phyloP scores from a whole-genome alignment of 2,797 vertebrate genomes.

The Potorous gilbertii region DNA sequence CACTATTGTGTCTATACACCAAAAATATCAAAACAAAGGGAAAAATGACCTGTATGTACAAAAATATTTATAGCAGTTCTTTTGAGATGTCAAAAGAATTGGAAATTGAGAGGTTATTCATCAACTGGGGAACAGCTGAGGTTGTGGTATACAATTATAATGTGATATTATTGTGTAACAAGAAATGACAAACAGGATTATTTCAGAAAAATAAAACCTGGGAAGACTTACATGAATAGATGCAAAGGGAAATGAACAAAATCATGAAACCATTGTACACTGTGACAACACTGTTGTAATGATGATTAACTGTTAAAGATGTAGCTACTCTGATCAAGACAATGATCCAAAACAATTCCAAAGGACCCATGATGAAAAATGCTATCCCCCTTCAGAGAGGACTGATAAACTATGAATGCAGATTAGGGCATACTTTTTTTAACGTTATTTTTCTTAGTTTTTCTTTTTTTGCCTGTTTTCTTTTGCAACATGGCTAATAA shows the following conservation, averaged over 20 bases:
- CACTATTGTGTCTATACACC: neutral
- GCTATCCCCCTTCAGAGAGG: neutral
- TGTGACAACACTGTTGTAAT: neutral
- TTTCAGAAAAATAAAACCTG: neutral
- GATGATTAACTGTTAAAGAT: neutral
- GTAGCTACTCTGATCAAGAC: neutral
- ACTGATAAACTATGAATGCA: neutral
- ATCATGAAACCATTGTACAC: neutral
- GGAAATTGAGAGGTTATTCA: neutral
- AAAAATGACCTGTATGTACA: neutral
- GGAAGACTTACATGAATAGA: neutral
- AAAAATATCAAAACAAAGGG: neutral
- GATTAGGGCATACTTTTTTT: neutral
- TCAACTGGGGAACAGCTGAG: neutral
- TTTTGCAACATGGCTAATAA: neutral
- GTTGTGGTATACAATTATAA: neutral
- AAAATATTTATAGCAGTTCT: neutral
- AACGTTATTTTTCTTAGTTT: neutral
- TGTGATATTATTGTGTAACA: neutral
- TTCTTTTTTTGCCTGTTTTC: neutral
- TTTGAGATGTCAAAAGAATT: neutral
- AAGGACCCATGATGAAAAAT: neutral
- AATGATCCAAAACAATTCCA: neutral
- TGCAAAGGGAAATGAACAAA: neutral
- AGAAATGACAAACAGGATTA: neutral